Evolutionary conservation across 2,113 vertebrate species (phyloP).

Genomic region (Hystrix brachyura): DNA sequence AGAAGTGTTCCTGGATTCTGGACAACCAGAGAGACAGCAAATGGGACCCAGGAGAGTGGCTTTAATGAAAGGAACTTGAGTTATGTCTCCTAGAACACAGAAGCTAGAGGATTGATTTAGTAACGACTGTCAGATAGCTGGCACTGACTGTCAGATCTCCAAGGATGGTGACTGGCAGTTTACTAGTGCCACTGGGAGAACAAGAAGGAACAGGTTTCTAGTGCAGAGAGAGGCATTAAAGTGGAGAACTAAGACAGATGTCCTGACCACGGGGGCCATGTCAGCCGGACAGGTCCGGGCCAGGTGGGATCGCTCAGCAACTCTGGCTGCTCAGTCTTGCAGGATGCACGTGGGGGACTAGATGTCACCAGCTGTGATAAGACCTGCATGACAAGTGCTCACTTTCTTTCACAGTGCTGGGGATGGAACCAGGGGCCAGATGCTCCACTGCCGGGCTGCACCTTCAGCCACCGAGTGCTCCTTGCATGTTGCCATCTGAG

Average conservation of each 20-base stretch:
- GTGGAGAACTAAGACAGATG: not conserved
- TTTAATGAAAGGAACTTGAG: conserved; percentile 49
- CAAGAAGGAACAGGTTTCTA: not conserved
- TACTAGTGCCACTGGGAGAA: not conserved
- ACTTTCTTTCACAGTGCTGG: not conserved
- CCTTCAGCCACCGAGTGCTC: not conserved
- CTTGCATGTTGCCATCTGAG: not conserved
- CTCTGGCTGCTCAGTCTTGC: not conserved
- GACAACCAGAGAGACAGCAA: conserved; percentile 14
- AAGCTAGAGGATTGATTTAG: not conserved
- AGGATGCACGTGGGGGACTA: rapidly evolving
- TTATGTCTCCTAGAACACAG: conserved; percentile 31
- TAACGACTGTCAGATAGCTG: not conserved
- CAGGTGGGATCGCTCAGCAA: not conserved
- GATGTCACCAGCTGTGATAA: rapidly evolving
- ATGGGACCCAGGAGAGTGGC: conserved; percentile 28
- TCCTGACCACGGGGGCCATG: rapidly evolving
- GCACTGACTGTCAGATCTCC: not conserved
- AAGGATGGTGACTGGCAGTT: not conserved
- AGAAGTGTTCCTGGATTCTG: not conserved
- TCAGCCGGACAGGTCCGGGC: rapidly evolving
- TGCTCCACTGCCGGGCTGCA: not conserved
- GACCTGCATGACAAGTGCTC: not conserved
- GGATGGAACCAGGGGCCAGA: too few species aligned
- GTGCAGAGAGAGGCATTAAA: not conserved